Evolutionary conservation across 2,113 vertebrate species (phyloP), one percentile per base, ranked within the genome.

Genomic region (Pollachius pollachius): DNA sequence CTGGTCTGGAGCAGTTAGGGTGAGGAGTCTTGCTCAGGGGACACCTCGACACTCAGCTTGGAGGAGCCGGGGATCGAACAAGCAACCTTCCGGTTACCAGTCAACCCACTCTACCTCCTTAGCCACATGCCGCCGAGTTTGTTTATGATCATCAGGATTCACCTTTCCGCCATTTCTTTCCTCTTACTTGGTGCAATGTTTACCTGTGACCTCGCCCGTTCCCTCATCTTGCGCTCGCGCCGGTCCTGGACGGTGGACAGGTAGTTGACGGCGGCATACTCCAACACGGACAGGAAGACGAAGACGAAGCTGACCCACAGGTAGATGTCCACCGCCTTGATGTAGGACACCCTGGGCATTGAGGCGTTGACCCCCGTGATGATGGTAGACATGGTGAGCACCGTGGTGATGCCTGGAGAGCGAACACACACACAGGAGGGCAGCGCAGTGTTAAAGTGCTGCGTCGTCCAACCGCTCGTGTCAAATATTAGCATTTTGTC

Each of bases 311-410:
- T 94, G 84, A 93, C 92, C 93, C 93, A 94, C 15, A 94, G 88
- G 77, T 94, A 94, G 65, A 94, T 92, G 87, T 94, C 93, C 85
- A 94, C 93, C 0, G 93, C 93, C 76, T 94, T 94, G 76, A 94
- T 93, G 82, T 93, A 93, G 64, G 92, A 93, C 52, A 93, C 92
- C 15, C 92, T 72, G 12, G 92, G 92, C 92, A 93, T 93, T 19
- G 92, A 93, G 0, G 92, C 92, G 21, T 93, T 93, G 13, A 93
- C 91, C 4, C 92, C 92, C 0, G 92, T 94, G 85, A 96, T 96
- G 87, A 96, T 96, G 83, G 95, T 96, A 81, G 94, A 95, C 94
- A 95, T 95, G 76, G 96, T 98, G 75, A 98, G 91, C 85, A 97
- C 96, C 0, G 95, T 98, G 17, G 94, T 97, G 87, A 97, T 98